Conservation (phyloP, 2,888 invertebrate genomes). For the Drosophila mettleri region DNA sequence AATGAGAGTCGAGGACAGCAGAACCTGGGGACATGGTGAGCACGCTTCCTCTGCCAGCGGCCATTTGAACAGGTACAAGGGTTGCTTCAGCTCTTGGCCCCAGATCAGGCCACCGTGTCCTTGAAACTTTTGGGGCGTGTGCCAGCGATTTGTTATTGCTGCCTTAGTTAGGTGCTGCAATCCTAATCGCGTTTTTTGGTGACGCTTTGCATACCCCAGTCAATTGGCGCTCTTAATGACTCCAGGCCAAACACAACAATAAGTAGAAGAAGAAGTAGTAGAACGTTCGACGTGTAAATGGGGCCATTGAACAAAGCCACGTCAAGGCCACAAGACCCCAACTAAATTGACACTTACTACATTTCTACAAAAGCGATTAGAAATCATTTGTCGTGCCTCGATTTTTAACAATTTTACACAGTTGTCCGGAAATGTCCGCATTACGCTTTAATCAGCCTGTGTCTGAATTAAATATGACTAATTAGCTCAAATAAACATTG, state of each 20-base stretch:
- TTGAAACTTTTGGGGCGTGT: constrained; percentile 65
- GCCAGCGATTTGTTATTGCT: constrained; percentile 53
- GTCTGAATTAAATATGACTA: neutral
- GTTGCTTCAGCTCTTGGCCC: constrained; percentile 14
- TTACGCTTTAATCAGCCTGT: neutral
- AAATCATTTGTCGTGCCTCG: constrained; percentile 14
- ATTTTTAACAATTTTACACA: neutral
- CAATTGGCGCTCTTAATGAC: constrained; percentile 46
- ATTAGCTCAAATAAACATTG: neutral
- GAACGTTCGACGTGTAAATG: constrained; percentile 17
- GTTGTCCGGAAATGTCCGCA: neutral
- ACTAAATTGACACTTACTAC: constrained; percentile 4
- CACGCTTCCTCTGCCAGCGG: constrained; percentile 63
- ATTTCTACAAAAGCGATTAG: constrained; percentile 16
- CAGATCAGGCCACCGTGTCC: constrained; percentile 61
- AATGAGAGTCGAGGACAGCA: constrained; percentile 47
- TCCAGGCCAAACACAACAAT: no score
- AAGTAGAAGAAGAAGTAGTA: constrained; percentile 10
- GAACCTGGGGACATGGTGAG: constrained; percentile 45
- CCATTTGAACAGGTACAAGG: constrained; percentile 51
- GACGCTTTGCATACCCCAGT: constrained; percentile 35
- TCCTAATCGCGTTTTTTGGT: constrained; percentile 56
- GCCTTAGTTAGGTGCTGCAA: constrained; percentile 47
- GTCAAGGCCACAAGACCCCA: constrained; percentile 26
- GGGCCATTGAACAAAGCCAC: constrained; percentile 1